A percentile compares a stretch with the other conserved stretches of the same genome.
phyloP scores from a whole-genome alignment of 2,797 vertebrate genomes.

The Myotis planiceps region DNA sequence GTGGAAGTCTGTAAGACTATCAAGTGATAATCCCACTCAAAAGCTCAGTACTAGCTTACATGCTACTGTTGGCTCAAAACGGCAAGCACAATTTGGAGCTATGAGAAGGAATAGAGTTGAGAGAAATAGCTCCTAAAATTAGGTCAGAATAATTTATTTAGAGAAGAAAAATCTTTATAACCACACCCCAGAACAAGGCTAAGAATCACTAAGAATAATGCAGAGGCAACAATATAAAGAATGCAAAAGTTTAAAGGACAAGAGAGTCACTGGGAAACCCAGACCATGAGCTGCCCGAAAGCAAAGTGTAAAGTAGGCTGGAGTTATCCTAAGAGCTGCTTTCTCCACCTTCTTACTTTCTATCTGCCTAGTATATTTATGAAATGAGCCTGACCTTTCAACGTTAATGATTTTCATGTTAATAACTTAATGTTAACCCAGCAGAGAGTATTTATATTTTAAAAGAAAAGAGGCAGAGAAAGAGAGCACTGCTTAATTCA shows the following conservation, averaged over 20 bases:
- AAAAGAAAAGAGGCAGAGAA: constrained; percentile 22
- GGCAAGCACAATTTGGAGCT: background rate
- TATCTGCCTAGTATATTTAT: background rate
- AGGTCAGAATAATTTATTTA: background rate
- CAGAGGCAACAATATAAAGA: background rate
- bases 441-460: background rate
- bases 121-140: background rate
- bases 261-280: background rate
- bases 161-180: background rate
- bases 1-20: background rate
- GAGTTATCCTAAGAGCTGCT: background rate
- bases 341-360: background rate
- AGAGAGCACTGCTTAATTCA: background rate
- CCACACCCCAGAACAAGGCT: background rate
- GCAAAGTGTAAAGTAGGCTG: background rate
- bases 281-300: background rate
- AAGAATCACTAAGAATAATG: background rate
- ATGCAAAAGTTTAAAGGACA: background rate
- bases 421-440: background rate
- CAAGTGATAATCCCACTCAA: background rate
- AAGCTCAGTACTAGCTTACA: background rate
- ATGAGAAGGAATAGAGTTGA: background rate
- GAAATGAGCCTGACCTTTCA: background rate
- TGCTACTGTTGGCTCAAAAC: background rate
- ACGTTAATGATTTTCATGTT: background rate